phyloP scores from a whole-genome alignment of 2,888 invertebrate species.

The Stegophylla sp. region DNA sequence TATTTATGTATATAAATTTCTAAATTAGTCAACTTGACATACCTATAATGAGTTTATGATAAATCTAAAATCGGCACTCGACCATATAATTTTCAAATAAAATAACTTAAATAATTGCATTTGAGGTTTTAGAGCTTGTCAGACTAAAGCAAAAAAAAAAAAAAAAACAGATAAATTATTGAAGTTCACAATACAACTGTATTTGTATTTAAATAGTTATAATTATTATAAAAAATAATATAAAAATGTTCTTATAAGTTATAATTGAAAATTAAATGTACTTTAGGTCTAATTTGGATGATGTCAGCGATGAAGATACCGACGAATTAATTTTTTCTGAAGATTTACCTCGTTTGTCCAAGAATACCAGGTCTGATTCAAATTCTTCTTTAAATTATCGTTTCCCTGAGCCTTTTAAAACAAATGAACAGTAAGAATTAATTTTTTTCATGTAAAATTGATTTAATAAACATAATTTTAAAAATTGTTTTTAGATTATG shows the following conservation, averaged over 20 bases:
- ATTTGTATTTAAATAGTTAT: too few species aligned
- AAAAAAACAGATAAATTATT: too few species aligned
- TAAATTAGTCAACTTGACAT: too few species aligned
- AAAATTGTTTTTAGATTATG: slow-evolving; percentile 28
- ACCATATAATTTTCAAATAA: too few species aligned
- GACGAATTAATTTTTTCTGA: slow-evolving; percentile 30
- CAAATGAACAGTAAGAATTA: slow-evolving; percentile 37
- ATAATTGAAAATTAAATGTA: not conserved
- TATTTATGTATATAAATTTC: too few species aligned
- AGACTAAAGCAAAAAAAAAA: too few species aligned
- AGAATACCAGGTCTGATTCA: slow-evolving; percentile 10
- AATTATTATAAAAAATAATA: too few species aligned
- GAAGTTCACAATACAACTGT: too few species aligned
- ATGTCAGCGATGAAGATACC: slow-evolving; percentile 38
- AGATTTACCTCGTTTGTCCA: slow-evolving; percentile 13
- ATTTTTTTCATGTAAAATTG: not conserved
- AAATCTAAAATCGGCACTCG: too few species aligned
- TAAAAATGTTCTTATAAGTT: not conserved
- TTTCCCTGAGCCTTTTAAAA: slow-evolving; percentile 33
- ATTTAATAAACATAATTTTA: not conserved
- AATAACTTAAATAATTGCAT: too few species aligned
- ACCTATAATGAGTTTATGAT: too few species aligned
- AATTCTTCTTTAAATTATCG: slow-evolving; percentile 2
- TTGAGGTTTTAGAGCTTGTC: too few species aligned
- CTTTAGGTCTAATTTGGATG: slow-evolving; percentile 34